Percentiles rank a stretch among this genome's conserved stretches.
Evolutionary conservation across 1,140 invertebrate species (phyloP).

Genomic region (Sinella curviseta): DNA sequence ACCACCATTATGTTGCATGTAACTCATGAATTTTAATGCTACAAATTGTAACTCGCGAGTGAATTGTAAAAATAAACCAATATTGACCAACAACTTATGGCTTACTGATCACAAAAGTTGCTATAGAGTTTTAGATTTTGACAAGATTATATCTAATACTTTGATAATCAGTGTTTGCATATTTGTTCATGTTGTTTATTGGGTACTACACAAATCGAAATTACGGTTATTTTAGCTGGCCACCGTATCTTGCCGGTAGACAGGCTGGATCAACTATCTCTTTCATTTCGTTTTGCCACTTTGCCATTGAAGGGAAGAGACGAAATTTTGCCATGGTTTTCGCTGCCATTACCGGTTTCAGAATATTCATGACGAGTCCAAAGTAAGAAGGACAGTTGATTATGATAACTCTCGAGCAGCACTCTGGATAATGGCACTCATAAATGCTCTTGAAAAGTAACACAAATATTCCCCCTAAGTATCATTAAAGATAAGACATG

Average conservation of each 20-base stretch:
- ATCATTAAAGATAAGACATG: background rate
- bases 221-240: too few species aligned
- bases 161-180: too few species aligned
- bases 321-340: background rate
- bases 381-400: background rate
- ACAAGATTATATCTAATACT: too few species aligned
- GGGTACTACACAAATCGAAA: too few species aligned
- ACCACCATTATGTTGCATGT: too few species aligned
- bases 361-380: background rate
- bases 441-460: background rate
- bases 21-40: too few species aligned
- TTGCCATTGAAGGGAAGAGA: background rate
- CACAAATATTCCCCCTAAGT: background rate
- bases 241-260: background rate
- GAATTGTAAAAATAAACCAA: too few species aligned
- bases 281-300: background rate
- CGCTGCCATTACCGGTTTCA: background rate
- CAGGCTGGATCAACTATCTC: background rate
- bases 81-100: too few species aligned
- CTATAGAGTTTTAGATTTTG: too few species aligned
- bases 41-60: too few species aligned
- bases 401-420: background rate
- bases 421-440: background rate
- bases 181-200: too few species aligned
- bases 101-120: too few species aligned